phyloP scores from a whole-genome alignment of 2,113 vertebrate species.

The Sander lucioperca region DNA sequence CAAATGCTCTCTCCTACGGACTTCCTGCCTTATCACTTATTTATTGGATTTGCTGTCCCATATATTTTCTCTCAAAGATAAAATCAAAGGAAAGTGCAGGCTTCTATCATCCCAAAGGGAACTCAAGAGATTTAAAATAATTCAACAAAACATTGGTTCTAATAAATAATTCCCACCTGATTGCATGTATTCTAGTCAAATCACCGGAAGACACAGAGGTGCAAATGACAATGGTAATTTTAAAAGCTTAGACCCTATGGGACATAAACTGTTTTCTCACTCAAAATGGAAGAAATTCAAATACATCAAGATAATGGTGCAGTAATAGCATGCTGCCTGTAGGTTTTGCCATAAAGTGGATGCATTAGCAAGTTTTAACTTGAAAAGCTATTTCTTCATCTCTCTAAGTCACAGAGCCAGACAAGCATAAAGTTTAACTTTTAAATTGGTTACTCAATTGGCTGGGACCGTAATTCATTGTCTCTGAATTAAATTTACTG shows the following conservation, averaged over 20 bases:
- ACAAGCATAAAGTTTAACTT: constrained; percentile 51
- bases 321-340: not conserved
- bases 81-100: constrained; percentile 67
- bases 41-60: constrained; percentile 79
- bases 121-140: constrained; percentile 53
- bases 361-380: not conserved
- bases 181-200: constrained; percentile 50
- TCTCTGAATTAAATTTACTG: constrained; percentile 47
- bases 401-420: constrained; percentile 22
- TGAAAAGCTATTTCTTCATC: constrained; percentile 16
- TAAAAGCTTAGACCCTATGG: constrained; percentile 18
- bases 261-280: constrained; percentile 7
- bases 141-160: constrained; percentile 63
- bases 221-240: constrained; percentile 11
- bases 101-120: constrained; percentile 67
- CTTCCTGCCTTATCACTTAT: constrained; percentile 81
- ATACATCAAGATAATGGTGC: constrained; percentile 6
- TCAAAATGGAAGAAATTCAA: not conserved
- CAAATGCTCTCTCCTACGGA: constrained; percentile 74
- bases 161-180: constrained; percentile 67
- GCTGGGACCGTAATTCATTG: constrained; percentile 31
- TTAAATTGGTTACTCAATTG: constrained; percentile 44
- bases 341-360: constrained; percentile 3
- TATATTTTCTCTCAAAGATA: constrained; percentile 77
- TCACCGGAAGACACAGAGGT: constrained; percentile 15